These are phyloP conservation scores for Thaumetopoea pityocampa DNA, from an alignment of 1,140 invertebrate genomes.

Conservation along the genomic window DNA sequence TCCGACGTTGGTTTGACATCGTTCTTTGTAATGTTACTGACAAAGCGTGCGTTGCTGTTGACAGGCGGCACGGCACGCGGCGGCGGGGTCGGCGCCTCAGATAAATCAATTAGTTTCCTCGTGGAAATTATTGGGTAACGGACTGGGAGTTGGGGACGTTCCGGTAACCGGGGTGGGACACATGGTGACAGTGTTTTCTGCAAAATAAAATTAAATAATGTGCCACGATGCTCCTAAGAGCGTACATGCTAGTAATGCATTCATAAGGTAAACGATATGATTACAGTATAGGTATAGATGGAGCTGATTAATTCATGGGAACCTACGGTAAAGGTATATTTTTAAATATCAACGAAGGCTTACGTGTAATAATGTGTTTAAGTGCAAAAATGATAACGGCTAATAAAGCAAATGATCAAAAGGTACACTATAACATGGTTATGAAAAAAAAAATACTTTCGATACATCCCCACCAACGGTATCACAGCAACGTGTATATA, in stretches of 20 bases:
- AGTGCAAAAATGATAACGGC: neutral
- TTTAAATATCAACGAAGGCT: no score
- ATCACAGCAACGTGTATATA: neutral
- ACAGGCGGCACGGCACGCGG: constrained; percentile 35
- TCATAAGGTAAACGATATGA: constrained; percentile 21
- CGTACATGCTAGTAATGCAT: constrained; percentile 39
- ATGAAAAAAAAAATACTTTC: constrained; percentile 12
- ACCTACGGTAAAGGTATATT: no score
- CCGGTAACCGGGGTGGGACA: constrained; percentile 62
- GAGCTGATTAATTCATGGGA: no score
- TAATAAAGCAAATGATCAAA: neutral
- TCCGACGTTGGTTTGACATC: constrained; percentile 32
- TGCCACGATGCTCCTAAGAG: constrained; percentile 57
- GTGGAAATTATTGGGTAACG: constrained; percentile 66
- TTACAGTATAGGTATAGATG: constrained; percentile 15
- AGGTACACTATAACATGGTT: constrained; percentile 7
- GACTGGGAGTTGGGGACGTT: constrained; percentile 54
- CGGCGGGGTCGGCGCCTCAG: constrained; percentile 55
- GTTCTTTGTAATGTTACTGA: constrained; percentile 59
- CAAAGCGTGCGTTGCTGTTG: constrained; percentile 37
- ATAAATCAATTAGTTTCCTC: constrained; percentile 55
- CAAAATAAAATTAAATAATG: constrained; percentile 69
- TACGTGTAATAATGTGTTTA: neutral
- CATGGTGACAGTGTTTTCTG: constrained; percentile 66
- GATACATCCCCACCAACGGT: constrained; percentile 2